These are phyloP conservation scores for Salvelinus fontinalis DNA, from an alignment of 2,113 vertebrate species.

Conservation along the genomic window DNA sequence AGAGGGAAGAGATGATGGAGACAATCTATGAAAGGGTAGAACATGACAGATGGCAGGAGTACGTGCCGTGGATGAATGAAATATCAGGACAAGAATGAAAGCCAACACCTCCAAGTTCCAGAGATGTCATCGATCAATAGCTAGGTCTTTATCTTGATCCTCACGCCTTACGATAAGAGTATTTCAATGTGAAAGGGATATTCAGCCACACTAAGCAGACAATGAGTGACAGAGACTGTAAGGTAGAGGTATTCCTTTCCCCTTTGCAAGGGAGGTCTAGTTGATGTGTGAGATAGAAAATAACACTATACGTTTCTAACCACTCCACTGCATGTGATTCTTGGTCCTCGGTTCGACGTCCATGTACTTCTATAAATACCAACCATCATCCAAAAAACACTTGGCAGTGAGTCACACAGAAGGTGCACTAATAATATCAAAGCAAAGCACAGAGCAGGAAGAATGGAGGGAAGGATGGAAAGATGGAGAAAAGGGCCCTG, in stretches of 20 bases:
- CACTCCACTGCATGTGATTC: not conserved
- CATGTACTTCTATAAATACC: slow-evolving; percentile 18
- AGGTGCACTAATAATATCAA: slow-evolving; percentile 25
- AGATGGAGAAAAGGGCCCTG: slow-evolving; percentile 18
- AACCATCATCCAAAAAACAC: slow-evolving; percentile 35
- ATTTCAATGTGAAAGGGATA: too few relatives aligned
- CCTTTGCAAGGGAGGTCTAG: too few relatives aligned
- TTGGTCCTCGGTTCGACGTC: not conserved
- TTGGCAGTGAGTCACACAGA: slow-evolving; percentile 45
- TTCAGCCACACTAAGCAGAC: not conserved
- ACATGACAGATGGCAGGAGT: too few relatives aligned
- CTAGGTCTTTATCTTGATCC: too few relatives aligned
- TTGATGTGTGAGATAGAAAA: not conserved
- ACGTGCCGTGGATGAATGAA: not conserved
- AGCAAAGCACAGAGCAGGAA: not conserved
- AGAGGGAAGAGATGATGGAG: not conserved
- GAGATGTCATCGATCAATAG: too few relatives aligned
- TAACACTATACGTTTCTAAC: not conserved
- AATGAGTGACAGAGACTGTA: not conserved
- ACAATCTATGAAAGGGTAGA: too few relatives aligned
- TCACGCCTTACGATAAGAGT: too few relatives aligned
- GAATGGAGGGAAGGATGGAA: not conserved
- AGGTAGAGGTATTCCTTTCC: not conserved
- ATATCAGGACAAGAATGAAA: too few relatives aligned
- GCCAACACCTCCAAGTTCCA: too few relatives aligned